phyloP scores from a whole-genome alignment of 1,140 invertebrate species.

The Coelopa frigida region DNA sequence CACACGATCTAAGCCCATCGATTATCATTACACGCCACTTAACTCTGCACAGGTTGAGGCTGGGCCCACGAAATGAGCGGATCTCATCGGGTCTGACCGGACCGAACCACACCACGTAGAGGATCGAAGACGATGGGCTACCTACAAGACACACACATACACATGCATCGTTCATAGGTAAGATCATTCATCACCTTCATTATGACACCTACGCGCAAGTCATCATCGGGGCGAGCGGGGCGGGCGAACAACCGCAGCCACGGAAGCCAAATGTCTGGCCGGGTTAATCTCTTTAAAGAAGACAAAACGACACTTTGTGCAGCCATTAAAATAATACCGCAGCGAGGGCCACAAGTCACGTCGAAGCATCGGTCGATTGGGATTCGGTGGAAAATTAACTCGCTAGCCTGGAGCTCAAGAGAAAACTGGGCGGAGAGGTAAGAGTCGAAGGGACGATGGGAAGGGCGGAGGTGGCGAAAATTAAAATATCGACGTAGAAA shows the following conservation, averaged over 20 bases:
- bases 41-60: too few relatives aligned
- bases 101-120: too few relatives aligned
- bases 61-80: too few relatives aligned
- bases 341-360: slow-evolving; percentile 4
- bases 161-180: not conserved
- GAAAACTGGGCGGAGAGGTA: too few relatives aligned
- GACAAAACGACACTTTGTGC: slow-evolving; percentile 5
- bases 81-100: too few relatives aligned
- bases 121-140: too few relatives aligned
- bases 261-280: not conserved
- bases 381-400: not conserved
- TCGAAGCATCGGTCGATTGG: not conserved
- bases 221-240: too few relatives aligned
- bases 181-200: not conserved
- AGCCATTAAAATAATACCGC: slow-evolving; percentile 8
- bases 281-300: slow-evolving; percentile 2
- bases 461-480: not conserved
- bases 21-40: slow-evolving; percentile 6
- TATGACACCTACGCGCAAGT: not conserved
- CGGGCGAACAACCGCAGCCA: too few relatives aligned
- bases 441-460: not conserved
- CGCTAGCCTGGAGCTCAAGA: too few relatives aligned
- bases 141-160: too few relatives aligned
- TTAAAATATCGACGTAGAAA: not conserved
- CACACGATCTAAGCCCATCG: slow-evolving; percentile 7